phyloP scores from a whole-genome alignment of 2,888 invertebrate genomes.

The Harpalus rufipes region DNA sequence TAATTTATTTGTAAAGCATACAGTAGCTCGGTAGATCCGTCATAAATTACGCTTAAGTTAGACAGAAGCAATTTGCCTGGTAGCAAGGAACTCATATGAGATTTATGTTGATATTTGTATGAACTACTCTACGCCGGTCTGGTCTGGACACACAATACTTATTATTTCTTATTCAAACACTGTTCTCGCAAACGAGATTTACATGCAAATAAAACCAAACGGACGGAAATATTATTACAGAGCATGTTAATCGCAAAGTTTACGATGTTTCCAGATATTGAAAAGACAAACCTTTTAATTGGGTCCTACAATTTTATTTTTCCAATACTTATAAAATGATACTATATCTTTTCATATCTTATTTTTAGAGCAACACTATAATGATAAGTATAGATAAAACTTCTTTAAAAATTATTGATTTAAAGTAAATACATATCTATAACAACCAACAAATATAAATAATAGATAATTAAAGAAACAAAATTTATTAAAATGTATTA shows the following conservation, averaged over 20 bases:
- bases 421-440: too few species aligned
- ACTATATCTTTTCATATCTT: too few species aligned
- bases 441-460: too few species aligned
- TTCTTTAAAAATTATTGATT: too few species aligned
- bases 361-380: too few species aligned
- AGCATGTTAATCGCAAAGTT: not conserved
- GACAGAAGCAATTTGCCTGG: conserved; percentile 50
- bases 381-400: too few species aligned
- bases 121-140: not conserved
- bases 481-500: too few species aligned
- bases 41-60: conserved; percentile 40
- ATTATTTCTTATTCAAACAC: conserved; percentile 44
- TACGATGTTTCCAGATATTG: not conserved
- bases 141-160: conserved; percentile 42
- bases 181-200: conserved; percentile 14
- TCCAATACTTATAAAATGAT: too few species aligned
- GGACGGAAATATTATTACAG: not conserved
- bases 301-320: too few species aligned
- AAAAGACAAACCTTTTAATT: not conserved
- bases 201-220: conserved; percentile 2
- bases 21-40: conserved; percentile 39
- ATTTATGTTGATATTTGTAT: conserved; percentile 53
- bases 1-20: conserved; percentile 22
- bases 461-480: too few species aligned
- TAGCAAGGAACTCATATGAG: conserved; percentile 48